Percentiles rank a stretch among this genome's conserved stretches.
These are phyloP conservation scores for Cyrtodaria siliqua DNA, from an alignment of 2,888 invertebrate species.

Conservation along the genomic window DNA sequence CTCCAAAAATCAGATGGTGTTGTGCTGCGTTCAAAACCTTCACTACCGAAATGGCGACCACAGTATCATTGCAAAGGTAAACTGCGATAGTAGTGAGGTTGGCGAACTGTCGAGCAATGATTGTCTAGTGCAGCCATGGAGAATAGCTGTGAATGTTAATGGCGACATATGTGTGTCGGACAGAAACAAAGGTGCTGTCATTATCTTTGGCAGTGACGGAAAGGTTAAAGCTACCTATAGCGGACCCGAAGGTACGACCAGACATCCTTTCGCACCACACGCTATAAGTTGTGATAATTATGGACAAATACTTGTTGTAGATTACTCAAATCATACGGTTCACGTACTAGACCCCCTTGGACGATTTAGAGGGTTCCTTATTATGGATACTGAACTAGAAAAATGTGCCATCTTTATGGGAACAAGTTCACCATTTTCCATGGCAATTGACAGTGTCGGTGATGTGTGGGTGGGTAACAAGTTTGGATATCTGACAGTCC, in stretches of 20 bases:
- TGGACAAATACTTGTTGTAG: conserved; percentile 71
- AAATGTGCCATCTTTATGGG: conserved; percentile 65
- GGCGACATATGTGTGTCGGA: conserved; percentile 73
- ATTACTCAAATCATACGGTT: conserved; percentile 68
- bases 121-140: conserved; percentile 57
- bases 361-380: conserved; percentile 62
- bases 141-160: conserved; percentile 70
- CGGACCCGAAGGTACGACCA: conserved; percentile 45
- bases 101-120: conserved; percentile 1
- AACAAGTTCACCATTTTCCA: conserved; percentile 62
- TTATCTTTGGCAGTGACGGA: conserved; percentile 64
- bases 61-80: conserved; percentile 26
- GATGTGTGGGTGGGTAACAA: conserved; percentile 66
- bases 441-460: conserved; percentile 52
- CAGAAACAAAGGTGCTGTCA: conserved; percentile 59
- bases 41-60: conserved; percentile 59
- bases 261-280: conserved; percentile 64
- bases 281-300: conserved; percentile 69
- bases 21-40: conserved; percentile 57
- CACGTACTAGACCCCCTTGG: conserved; percentile 61
- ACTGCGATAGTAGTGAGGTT: conserved; percentile 15
- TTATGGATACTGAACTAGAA: conserved; percentile 63
- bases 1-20: conserved; percentile 40
- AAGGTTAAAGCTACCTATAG: conserved; percentile 46
- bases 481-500: conserved; percentile 59